Percentiles rank a stretch among this genome's conserved stretches.
These are phyloP conservation scores for Triplophysa tibetana DNA, from an alignment of 2,113 vertebrate species.

Conservation along the genomic window DNA sequence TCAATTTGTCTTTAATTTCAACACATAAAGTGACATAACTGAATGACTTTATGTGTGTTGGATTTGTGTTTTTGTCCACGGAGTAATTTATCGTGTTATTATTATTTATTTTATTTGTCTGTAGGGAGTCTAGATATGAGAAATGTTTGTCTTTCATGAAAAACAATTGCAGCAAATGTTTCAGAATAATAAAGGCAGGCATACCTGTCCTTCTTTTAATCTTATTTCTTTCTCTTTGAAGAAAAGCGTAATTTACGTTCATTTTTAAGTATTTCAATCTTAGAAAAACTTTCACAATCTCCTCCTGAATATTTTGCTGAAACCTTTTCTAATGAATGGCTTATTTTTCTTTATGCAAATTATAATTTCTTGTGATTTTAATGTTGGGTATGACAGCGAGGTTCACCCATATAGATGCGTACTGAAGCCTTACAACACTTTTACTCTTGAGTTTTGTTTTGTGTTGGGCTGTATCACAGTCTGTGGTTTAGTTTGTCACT, in stretches of 20 bases:
- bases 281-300: too few species aligned
- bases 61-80: not conserved
- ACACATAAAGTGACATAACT: conserved; percentile 35
- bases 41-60: not conserved
- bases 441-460: not conserved
- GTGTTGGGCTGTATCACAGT: not conserved
- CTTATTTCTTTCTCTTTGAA: not conserved
- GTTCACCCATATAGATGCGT: not conserved
- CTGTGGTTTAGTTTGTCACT: not conserved
- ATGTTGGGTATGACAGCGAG: too few species aligned
- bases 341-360: too few species aligned
- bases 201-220: not conserved
- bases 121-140: not conserved
- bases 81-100: not conserved
- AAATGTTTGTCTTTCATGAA: not conserved
- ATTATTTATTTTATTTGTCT: not conserved
- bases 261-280: not conserved
- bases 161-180: not conserved
- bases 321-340: too few species aligned
- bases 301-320: too few species aligned
- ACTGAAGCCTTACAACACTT: conserved; percentile 12
- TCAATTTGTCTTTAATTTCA: conserved; percentile 15
- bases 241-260: not conserved
- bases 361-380: too few species aligned
- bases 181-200: too few species aligned